Evolutionary conservation across 2,888 invertebrate species (phyloP), one percentile per base, ranked within the genome.

Genomic region (Thumatha senex): DNA sequence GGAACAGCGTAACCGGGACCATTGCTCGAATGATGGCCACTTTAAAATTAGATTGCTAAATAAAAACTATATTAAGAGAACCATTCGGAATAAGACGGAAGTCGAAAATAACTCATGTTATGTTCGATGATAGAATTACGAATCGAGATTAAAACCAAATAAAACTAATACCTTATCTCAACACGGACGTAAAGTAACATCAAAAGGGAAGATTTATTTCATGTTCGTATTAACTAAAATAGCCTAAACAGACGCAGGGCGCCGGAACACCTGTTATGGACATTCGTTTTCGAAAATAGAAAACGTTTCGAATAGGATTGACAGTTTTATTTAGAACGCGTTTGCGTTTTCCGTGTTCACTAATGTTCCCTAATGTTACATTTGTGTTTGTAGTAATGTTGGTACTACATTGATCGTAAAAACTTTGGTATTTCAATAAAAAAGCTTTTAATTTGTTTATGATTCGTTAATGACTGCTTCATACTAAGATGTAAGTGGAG

Each of bases 171-270:
- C 74, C 69, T 87, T 88, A 89, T 89, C 87, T 79, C 64, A 61
- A 75, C 74, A 72, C 73, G 74, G 72, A 74, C 60, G 70, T 78
- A 71, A 75, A 75, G 77, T 74, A 72, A 78, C 81, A 78, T 82
- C 82, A 82, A 82, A 86, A 79, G 79, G 64, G 74, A 63, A 78
- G 77, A 83, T 84, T 80, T 80, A 84, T 83, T 74, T 63, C 49
- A 78, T 74, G 76, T 70, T 68, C 70, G 65, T 64, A 54, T 56
- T 50, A 42, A 67, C 67, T 50, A 59, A 67, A 67, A 67, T 67
- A 67, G 58, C 53, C 42, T 42, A 55, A 56, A 65, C 67, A 67
- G 68, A 67, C 63, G 65, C 53, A 38, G 30, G 46, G 70, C 69
- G 72, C 78, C 74, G 72, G 72, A 75, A 73, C 76, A 87, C 86